Conservation (phyloP, 64 coral and sea anemone species). For the Dendronephthya gigantea region DNA sequence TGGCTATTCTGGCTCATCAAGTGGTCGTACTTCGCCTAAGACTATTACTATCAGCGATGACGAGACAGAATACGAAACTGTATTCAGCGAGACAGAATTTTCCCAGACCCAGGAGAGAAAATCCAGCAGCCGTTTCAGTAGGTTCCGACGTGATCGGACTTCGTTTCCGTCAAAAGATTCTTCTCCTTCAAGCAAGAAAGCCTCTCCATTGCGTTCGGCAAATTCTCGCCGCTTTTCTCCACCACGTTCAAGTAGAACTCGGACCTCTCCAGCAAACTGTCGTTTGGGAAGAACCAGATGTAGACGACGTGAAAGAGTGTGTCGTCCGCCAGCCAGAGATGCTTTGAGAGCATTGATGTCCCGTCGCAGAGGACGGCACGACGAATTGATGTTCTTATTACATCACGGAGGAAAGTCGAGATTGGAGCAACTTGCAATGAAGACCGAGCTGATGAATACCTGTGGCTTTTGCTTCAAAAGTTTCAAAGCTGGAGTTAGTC, state of each 20-base stretch:
- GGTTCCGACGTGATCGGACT: neutral
- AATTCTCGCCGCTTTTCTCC: neutral
- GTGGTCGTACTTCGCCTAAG: neutral
- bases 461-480: slow-evolving; percentile 91
- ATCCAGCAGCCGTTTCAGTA: neutral
- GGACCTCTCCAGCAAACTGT: neutral
- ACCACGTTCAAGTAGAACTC: neutral
- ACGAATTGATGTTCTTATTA: neutral
- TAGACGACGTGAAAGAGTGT: neutral
- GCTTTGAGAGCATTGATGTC: neutral
- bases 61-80: neutral
- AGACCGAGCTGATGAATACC: slow-evolving; percentile 32
- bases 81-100: neutral
- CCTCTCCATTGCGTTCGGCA: neutral
- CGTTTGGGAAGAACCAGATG: neutral
- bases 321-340: neutral
- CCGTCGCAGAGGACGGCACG: neutral
- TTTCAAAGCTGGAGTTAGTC: slow-evolving; percentile 53
- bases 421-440: slow-evolving; percentile 41
- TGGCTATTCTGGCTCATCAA: neutral
- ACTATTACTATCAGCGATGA: neutral
- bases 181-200: neutral
- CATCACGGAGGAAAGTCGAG: neutral
- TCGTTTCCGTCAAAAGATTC: neutral
- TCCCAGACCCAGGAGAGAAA: neutral